Conservation (phyloP, 2,888 invertebrate species). For the Tipula lateralis region DNA sequence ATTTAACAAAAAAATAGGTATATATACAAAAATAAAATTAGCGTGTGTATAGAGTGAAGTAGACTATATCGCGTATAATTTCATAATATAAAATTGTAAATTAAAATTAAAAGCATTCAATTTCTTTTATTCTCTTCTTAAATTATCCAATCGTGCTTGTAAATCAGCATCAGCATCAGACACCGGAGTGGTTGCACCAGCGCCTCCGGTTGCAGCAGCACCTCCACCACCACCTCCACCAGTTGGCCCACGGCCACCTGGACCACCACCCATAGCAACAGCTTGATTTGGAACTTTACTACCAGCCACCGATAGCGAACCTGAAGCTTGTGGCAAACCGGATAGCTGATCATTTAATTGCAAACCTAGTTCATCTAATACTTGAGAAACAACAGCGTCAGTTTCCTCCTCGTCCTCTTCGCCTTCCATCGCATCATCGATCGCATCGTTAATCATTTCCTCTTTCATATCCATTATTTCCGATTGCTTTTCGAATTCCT, state of each 20-base stretch:
- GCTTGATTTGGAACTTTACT: constrained; percentile 60
- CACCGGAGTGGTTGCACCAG: constrained; percentile 51
- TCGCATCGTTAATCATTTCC: constrained; percentile 99
- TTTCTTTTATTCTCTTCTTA: constrained; percentile 71
- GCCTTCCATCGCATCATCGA: constrained; percentile 99
- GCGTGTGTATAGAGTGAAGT: neutral
- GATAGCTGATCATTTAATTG: constrained; percentile 90
- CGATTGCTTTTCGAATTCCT: constrained; percentile 98
- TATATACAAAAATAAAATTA: neutral
- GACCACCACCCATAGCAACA: constrained; percentile 51
- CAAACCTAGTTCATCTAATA: constrained; percentile 93
- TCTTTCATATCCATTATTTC: constrained; percentile 99
- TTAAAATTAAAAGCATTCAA: neutral
- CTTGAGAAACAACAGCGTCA: constrained; percentile 92
- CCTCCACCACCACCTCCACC: constrained; percentile 40
- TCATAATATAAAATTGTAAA: neutral
- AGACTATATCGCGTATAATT: neutral
- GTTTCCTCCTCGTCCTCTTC: constrained; percentile 98
- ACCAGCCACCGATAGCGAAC: constrained; percentile 55
- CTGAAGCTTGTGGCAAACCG: constrained; percentile 68
- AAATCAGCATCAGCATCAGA: constrained; percentile 95
- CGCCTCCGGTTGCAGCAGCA: constrained; percentile 45
- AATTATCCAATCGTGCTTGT: constrained; percentile 92
- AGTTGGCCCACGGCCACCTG: constrained; percentile 46
- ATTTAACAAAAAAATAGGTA: neutral